These are phyloP conservation scores for Trachelus iudaicus DNA, from an alignment of 2,888 invertebrate species.

Conservation along the genomic window DNA sequence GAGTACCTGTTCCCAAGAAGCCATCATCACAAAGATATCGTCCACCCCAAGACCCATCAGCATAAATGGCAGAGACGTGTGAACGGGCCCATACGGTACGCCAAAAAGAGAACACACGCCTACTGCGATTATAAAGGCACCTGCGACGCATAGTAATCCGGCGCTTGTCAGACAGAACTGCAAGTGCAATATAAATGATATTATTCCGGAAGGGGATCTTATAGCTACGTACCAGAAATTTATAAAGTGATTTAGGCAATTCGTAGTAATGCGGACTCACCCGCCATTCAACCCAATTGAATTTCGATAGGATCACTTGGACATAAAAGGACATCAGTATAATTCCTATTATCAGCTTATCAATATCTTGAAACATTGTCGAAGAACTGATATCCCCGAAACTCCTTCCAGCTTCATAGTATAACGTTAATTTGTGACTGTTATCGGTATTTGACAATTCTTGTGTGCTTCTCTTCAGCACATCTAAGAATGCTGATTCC, in stretches of 20 bases:
- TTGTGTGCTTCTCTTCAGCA: conserved; percentile 39
- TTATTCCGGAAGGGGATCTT: neutral
- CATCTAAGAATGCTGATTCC: conserved; percentile 50
- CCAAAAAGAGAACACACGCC: conserved; percentile 79
- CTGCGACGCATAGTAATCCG: conserved; percentile 78
- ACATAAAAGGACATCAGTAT: conserved; percentile 81
- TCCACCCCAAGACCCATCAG: conserved; percentile 85
- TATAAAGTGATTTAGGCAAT: neutral
- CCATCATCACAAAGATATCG: conserved; percentile 88
- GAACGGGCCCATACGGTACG: conserved; percentile 83
- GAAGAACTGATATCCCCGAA: conserved; percentile 81
- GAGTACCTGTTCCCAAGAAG: conserved; percentile 77
- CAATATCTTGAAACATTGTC: conserved; percentile 79
- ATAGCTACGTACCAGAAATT: neutral
- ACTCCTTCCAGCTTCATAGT: conserved; percentile 66
- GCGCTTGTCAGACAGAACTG: conserved; percentile 75
- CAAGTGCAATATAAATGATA: neutral
- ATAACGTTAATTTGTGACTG: conserved; percentile 37
- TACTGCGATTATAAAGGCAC: conserved; percentile 78
- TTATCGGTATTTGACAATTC: conserved; percentile 25
- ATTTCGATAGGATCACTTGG: conserved; percentile 77
- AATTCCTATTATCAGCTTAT: conserved; percentile 76
- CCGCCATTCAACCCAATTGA: conserved; percentile 79
- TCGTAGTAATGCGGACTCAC: conserved; percentile 61
- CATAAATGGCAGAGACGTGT: conserved; percentile 84